Base-by-base conservation (phyloP, 2,113 vertebrate species). In the Hippoglossus stenolepis region DNA sequence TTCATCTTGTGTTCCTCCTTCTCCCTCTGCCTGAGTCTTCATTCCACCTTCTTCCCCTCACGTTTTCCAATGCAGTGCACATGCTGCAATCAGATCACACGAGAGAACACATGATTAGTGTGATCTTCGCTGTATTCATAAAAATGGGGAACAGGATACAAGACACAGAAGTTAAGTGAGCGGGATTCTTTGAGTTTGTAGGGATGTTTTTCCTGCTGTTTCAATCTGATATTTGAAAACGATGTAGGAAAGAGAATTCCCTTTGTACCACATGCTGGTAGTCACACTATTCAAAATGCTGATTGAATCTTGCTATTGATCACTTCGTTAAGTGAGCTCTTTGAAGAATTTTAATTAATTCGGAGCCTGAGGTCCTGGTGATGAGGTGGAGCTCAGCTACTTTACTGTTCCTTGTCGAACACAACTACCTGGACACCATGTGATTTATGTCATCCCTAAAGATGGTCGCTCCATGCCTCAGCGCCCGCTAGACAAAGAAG, bases 371-470 rank as follows among this genome's bases (percentile, higher is more conserved):
- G 72, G 87, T 79, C 61, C 49, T 45, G 63, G 56, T 23, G 15
- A 8, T 26, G 65, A 80, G 85, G 79, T 74, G 82, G 71, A 70
- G 87, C 86, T 80, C 89, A 79, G 79, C 75, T 87, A 69, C 83
- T 93, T 90, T 84, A 89, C 73, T 85, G 87, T 75, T 71, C 77
- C 59, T 65, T 85, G 86, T 89, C 80, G 75, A 66, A 87, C 79
- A 76, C 82, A 79, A 85, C 75, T 84, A 77, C 86, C 76, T 35
- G 78, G 71, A 83, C 70, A 65, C 68, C 40, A 59, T 62, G 57
- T 88, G 91, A 93, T 90, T 83, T 85, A 93, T 91, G 77, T 15
- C 73, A 24, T 75, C 66, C 77, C 86, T 70, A 75, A 88, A 87
- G 85, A 90, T 65, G 84, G 62, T 53, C 65, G 53, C 53, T 74